Percentiles rank a stretch among this genome's conserved stretches.
These are phyloP conservation scores for Neolamprologus brichardi DNA, from an alignment of 2,113 vertebrate species.

Conservation along the genomic window DNA sequence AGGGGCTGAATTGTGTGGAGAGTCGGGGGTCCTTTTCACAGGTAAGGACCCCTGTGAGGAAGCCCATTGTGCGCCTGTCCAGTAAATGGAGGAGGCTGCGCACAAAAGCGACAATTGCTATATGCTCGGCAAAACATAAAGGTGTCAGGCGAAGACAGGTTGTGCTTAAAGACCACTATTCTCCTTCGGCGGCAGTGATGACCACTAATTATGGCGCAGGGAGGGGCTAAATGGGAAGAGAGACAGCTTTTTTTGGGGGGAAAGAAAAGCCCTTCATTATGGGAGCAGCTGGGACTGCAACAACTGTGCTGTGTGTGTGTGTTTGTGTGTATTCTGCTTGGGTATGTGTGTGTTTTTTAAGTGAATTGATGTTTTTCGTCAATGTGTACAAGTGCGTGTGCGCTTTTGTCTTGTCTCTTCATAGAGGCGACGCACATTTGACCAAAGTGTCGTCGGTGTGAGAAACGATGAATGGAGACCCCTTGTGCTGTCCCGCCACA, in stretches of 20 bases:
- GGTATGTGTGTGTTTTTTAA: background rate
- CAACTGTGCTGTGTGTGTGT: background rate
- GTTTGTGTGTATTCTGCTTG: background rate
- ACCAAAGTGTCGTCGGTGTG: slow-evolving; percentile 40
- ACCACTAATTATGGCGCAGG: slow-evolving; percentile 66
- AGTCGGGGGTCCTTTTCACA: slow-evolving; percentile 73
- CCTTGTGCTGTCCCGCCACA: slow-evolving; percentile 29
- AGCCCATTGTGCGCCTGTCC: slow-evolving; percentile 66
- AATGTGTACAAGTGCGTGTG: slow-evolving; percentile 16
- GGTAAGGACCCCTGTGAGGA: slow-evolving; percentile 70
- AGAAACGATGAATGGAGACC: slow-evolving; percentile 48
- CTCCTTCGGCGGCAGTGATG: slow-evolving; percentile 63
- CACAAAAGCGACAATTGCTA: slow-evolving; percentile 74
- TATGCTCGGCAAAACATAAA: slow-evolving; percentile 64
- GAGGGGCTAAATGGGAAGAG: slow-evolving; percentile 33
- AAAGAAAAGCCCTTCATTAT: slow-evolving; percentile 64
- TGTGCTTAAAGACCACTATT: slow-evolving; percentile 69
- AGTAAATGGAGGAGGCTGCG: slow-evolving; percentile 58
- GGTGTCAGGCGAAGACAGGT: slow-evolving; percentile 68
- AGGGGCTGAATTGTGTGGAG: slow-evolving; percentile 52
- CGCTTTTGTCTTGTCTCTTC: slow-evolving; percentile 15
- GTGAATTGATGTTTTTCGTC: slow-evolving; percentile 21
- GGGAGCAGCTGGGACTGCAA: slow-evolving; percentile 56
- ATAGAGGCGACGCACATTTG: slow-evolving; percentile 19
- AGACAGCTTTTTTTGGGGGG: slow-evolving; percentile 27